A percentile compares a stretch with the other conserved stretches of the same genome.
phyloP scores from a whole-genome alignment of 1,140 invertebrate species.

The Drosophila arawakana region DNA sequence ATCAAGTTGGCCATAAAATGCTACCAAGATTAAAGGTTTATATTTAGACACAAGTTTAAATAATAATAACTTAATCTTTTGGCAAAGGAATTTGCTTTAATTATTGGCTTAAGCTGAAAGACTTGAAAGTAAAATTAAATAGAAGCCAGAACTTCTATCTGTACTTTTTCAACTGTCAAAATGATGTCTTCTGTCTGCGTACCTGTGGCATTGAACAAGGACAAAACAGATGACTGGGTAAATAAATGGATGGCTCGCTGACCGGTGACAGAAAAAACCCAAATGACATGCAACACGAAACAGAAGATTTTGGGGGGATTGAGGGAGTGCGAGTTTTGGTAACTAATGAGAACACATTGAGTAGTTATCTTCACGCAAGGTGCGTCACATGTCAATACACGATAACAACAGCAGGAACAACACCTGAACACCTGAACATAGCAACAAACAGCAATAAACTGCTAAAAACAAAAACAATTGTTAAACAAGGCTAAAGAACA shows the following conservation, averaged over 20 bases:
- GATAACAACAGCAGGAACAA: constrained; percentile 26
- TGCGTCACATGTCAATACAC: constrained; percentile 36
- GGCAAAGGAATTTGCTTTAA: too few species aligned
- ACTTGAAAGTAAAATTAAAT: too few species aligned
- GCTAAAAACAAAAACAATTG: constrained; percentile 22
- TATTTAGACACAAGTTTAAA: too few species aligned
- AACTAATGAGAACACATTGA: constrained; percentile 59
- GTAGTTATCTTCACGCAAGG: constrained; percentile 36
- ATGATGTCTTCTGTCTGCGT: too few species aligned
- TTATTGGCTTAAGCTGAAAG: too few species aligned
- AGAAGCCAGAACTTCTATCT: too few species aligned
- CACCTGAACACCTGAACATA: constrained; percentile 34
- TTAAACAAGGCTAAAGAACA: neutral
- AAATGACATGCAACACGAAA: constrained; percentile 23
- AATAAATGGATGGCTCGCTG: constrained; percentile 4
- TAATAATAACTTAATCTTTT: too few species aligned
- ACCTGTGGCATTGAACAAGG: constrained; percentile 24
- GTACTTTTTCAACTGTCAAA: too few species aligned
- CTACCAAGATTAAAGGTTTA: too few species aligned
- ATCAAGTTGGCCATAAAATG: neutral
- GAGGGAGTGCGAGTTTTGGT: constrained; percentile 21
- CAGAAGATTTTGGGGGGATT: neutral
- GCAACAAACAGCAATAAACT: constrained; percentile 13
- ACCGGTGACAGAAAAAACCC: constrained; percentile 14
- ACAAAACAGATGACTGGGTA: constrained; percentile 50